Base-by-base conservation (phyloP, 2,113 vertebrate species). In the Seriola dumerili region DNA sequence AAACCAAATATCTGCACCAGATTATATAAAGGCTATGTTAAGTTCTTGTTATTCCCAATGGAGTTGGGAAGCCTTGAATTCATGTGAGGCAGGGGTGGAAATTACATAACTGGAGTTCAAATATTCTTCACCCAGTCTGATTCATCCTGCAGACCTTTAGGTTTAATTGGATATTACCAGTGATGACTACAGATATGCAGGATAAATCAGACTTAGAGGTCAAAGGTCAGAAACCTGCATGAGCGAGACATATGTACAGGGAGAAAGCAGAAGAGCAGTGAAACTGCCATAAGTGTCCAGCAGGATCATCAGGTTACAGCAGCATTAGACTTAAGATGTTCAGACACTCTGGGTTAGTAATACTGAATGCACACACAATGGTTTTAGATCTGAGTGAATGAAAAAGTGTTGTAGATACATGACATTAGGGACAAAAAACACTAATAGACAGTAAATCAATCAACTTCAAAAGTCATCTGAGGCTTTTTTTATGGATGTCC, bases 391-490 rank as follows among this genome's bases (percentile, higher is more conserved):
- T 44, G 32, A 68, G 16, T 48, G 36, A 4, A 44, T 66, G 19
- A 63, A 87, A 73, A 74, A 50, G 5, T 16, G 21, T 29, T 17
- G 57, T 36, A 44, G 10, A 69, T 66, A 52, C 25, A 5, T 65
- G 54, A 19, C 54, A 25, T 63, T 19, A 54, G 23, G 52, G 3
- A 36, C 5, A 50, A 69, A 48, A 63, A 83, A 79, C 67, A 78
- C 70, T 85, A 91, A 91, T 87, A 89, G 74, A 91, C 85, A 89
- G 82, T 91, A 92, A 94, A 94, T 93, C 91, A 94, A 92, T 94
- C 92, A 93, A 85, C 85, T 84, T 85, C 76, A 57, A 85, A 81
- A 68, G 65, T 82, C 80, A 88, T 89, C 79, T 64, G 70, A 83
- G 78, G 77, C 65, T 78, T 87, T 85, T 79, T 92, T 93, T 86